Conservation (phyloP, 2,888 invertebrate genomes). For the Cephus sareptanus region DNA sequence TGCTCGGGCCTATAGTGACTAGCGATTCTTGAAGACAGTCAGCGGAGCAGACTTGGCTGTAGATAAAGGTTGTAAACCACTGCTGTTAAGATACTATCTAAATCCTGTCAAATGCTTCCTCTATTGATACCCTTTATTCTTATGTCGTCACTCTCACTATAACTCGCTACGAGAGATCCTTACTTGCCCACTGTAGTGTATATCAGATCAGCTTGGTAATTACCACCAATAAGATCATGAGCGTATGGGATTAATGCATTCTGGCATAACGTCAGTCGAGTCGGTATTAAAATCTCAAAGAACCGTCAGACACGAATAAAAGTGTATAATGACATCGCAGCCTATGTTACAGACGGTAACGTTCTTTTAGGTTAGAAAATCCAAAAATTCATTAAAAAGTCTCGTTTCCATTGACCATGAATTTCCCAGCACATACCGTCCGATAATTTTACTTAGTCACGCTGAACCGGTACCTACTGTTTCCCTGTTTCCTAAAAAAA, state of each 20-base stretch:
- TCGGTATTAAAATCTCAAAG: neutral
- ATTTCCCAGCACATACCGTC: neutral
- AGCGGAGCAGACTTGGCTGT: constrained; percentile 13
- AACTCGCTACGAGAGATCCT: constrained; percentile 21
- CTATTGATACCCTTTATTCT: constrained; percentile 58
- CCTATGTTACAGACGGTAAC: neutral
- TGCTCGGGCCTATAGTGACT: constrained; percentile 33
- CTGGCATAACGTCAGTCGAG: constrained; percentile 19
- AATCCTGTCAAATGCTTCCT: constrained; percentile 57
- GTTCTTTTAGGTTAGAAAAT: neutral
- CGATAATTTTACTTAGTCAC: neutral
- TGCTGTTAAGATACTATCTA: constrained; percentile 54
- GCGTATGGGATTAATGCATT: constrained; percentile 17
- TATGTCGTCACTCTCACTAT: constrained; percentile 54
- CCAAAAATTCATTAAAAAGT: neutral
- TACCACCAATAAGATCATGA: constrained; percentile 24
- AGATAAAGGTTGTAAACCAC: constrained; percentile 41
- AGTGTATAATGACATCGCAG: neutral
- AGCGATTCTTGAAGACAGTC: constrained; percentile 30
- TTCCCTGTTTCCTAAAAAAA: neutral
- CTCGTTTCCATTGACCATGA: neutral
- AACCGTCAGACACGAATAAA: neutral
- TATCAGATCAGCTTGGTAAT: constrained; percentile 41
- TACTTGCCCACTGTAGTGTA: constrained; percentile 11
- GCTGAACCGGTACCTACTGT: neutral